These are phyloP conservation scores for Tragelaphus strepsiceros DNA, from an alignment of 2,113 vertebrate genomes.

Conservation along the genomic window DNA sequence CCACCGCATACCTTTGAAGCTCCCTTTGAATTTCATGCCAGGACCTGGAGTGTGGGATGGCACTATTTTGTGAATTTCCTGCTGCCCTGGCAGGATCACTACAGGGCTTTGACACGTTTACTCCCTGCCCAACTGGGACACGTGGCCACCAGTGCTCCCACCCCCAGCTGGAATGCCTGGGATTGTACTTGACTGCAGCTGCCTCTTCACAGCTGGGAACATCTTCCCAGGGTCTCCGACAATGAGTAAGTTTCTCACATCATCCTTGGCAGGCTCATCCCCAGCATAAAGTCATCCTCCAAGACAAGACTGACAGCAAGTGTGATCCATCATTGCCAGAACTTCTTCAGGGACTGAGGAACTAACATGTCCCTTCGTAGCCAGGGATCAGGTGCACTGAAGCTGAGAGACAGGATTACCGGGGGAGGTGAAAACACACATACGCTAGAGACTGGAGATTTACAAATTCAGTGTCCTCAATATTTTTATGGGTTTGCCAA, in stretches of 20 bases:
- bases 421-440: background rate
- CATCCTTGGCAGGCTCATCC: conserved; percentile 30
- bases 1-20: background rate
- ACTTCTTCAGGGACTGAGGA: background rate
- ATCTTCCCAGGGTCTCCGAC: background rate
- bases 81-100: background rate
- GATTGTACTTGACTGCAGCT: background rate
- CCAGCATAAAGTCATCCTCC: background rate
- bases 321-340: background rate
- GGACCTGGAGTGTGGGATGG: background rate
- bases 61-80: background rate
- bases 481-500: background rate
- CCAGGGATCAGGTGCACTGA: background rate
- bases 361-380: background rate
- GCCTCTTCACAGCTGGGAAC: background rate
- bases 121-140: background rate
- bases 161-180: background rate
- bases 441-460: background rate
- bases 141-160: background rate
- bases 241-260: conserved; percentile 23
- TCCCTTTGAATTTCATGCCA: background rate
- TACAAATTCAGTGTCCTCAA: background rate
- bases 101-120: background rate
- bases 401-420: background rate
- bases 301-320: background rate